A percentile compares a stretch with the other conserved stretches of the same genome.
Conservation (phyloP, 2,888 invertebrate species). For the Agriopis leucophaearia region DNA sequence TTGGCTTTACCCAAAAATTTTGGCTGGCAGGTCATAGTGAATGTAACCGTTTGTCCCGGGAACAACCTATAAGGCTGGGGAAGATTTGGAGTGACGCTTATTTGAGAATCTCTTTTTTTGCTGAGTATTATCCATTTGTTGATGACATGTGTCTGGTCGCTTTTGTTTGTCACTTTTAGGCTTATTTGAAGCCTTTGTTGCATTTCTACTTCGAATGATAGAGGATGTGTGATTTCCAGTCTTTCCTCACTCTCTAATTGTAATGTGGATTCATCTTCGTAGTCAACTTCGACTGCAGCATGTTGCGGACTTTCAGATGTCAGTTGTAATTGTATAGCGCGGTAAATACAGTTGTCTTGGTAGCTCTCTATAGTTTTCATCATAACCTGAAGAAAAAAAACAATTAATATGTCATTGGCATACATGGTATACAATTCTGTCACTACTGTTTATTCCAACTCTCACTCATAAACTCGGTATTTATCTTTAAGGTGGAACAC, state of each 20-base stretch:
- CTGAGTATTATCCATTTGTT: conserved; percentile 82
- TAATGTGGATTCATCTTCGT: conserved; percentile 60
- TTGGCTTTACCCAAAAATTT: conserved; percentile 87
- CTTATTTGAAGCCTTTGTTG: conserved; percentile 55
- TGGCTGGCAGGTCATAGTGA: conserved; percentile 83
- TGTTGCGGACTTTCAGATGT: conserved; percentile 30
- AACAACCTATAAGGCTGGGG: conserved; percentile 66
- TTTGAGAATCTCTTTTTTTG: conserved; percentile 83
- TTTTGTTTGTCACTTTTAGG: conserved; percentile 76
- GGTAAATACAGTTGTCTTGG: conserved; percentile 86
- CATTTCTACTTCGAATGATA: conserved; percentile 78
- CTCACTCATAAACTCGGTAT: no score
- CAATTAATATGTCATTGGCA: no score
- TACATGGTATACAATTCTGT: no score
- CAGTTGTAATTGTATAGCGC: conserved; percentile 81
- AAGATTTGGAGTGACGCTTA: conserved; percentile 74
- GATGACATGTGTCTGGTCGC: conserved; percentile 73
- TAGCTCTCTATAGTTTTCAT: conserved; percentile 91
- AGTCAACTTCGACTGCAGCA: conserved; percentile 27
- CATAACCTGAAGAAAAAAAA: conserved; percentile 76
- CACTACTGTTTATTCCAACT: no score
- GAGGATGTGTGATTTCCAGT: conserved; percentile 82
- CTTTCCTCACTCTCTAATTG: conserved; percentile 77
- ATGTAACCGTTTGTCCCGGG: conserved; percentile 71
- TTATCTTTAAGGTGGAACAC: no score